Evolutionary conservation across 2,113 vertebrate genomes (phyloP).

Genomic region (Entosphenus tridentatus): DNA sequence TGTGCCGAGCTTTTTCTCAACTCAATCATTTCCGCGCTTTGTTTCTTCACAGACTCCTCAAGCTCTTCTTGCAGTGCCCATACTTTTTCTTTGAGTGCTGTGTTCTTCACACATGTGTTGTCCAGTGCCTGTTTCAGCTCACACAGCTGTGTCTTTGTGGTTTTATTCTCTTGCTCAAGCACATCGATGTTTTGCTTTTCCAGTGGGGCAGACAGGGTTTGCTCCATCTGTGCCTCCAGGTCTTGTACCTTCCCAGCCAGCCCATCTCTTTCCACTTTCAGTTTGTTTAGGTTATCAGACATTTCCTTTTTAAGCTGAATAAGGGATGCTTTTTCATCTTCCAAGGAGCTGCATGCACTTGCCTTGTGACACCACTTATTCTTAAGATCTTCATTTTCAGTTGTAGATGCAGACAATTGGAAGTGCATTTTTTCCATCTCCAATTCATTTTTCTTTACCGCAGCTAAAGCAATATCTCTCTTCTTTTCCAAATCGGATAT

Average conservation of each 20-base stretch:
- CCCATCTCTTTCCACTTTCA: slow-evolving; percentile 29
- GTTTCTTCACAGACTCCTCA: slow-evolving; percentile 27
- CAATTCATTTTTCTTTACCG: slow-evolving; percentile 38
- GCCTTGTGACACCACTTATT: slow-evolving; percentile 22
- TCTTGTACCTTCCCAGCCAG: slow-evolving; percentile 25
- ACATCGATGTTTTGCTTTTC: neutral
- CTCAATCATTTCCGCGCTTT: slow-evolving; percentile 42
- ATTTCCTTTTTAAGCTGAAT: slow-evolving; percentile 42
- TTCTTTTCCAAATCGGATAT: slow-evolving; percentile 38
- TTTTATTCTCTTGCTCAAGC: slow-evolving; percentile 27
- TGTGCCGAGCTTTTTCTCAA: slow-evolving; percentile 27
- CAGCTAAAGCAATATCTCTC: slow-evolving; percentile 23
- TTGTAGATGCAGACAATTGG: slow-evolving; percentile 24
- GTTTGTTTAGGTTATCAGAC: slow-evolving; percentile 24
- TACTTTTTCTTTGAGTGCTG: slow-evolving; percentile 27
- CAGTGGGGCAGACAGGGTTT: neutral
- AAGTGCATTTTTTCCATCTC: slow-evolving; percentile 28
- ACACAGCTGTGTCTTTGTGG: slow-evolving; percentile 25
- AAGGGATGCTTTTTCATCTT: slow-evolving; percentile 25
- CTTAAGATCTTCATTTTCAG: slow-evolving; percentile 27
- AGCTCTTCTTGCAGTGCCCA: slow-evolving; percentile 25
- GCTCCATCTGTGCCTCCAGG: slow-evolving; percentile 26
- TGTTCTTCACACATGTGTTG: slow-evolving; percentile 28
- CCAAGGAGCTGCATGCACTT: slow-evolving; percentile 30
- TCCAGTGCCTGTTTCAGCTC: slow-evolving; percentile 31